phyloP scores from a whole-genome alignment of 2,113 vertebrate species.

The Phylloscopus whistleri region DNA sequence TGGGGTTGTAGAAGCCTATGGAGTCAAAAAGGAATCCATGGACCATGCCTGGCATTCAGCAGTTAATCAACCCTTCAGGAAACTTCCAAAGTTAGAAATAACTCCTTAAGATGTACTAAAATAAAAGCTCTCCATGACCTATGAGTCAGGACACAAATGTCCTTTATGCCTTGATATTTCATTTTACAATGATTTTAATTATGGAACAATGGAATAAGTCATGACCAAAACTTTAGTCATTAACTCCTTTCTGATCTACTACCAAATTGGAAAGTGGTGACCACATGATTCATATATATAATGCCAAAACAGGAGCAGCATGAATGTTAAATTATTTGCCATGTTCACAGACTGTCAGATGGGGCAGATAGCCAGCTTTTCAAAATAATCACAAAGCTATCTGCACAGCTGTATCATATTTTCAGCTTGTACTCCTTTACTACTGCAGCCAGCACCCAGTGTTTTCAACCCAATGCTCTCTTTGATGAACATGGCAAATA shows the following conservation, averaged over 20 bases:
- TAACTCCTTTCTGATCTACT: conserved; percentile 41
- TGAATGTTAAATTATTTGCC: conserved; percentile 69
- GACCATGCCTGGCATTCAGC: conserved; percentile 23
- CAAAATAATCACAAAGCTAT: conserved; percentile 63
- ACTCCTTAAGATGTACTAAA: conserved; percentile 24
- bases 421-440: conserved; percentile 48
- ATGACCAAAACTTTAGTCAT: conserved; percentile 44
- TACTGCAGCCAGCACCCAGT: conserved; percentile 40
- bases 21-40: background rate
- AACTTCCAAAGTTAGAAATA: conserved; percentile 59
- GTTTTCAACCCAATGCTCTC: background rate
- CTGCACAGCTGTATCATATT: conserved; percentile 69
- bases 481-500: conserved; percentile 8
- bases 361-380: conserved; percentile 69
- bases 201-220: conserved; percentile 15
- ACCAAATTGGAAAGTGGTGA: conserved; percentile 49
- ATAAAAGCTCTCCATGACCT: background rate
- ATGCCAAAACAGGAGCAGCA: conserved; percentile 69
- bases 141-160: conserved; percentile 2
- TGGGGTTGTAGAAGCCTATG: background rate
- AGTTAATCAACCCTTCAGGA: conserved; percentile 37
- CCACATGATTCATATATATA: conserved; percentile 53
- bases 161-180: conserved; percentile 38
- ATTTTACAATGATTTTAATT: conserved; percentile 4
- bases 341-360: conserved; percentile 72